Evolutionary conservation across 2,888 invertebrate genomes (phyloP).

Genomic region (Globia sparganii): DNA sequence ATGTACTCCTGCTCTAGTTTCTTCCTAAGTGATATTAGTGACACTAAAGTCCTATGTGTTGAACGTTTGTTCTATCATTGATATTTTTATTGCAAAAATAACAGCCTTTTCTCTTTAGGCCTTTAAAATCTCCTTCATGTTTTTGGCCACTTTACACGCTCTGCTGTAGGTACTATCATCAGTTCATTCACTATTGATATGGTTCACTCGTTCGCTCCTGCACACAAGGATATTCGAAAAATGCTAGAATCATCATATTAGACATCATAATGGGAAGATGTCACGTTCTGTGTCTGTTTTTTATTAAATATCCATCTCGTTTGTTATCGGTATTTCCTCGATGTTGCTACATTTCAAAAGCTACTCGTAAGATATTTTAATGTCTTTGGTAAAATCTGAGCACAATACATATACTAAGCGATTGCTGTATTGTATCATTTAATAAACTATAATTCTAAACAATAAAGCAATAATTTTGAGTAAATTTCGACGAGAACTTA

Average conservation of each 20-base stretch:
- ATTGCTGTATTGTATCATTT: slow-evolving; percentile 32
- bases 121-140: neutral
- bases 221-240: neutral
- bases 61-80: neutral
- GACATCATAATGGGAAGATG: neutral
- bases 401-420: slow-evolving; percentile 13
- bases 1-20: neutral
- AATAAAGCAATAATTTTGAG: slow-evolving; percentile 36
- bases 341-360: slow-evolving; percentile 29
- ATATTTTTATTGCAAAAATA: neutral
- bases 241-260: neutral
- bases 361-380: slow-evolving; percentile 3
- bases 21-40: neutral
- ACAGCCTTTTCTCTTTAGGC: neutral
- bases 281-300: neutral
- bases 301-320: neutral
- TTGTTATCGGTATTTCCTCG: neutral
- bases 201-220: neutral
- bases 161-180: neutral
- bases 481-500: slow-evolving; percentile 22
- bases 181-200: neutral
- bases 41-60: slow-evolving; percentile 10
- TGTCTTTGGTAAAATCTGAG: neutral
- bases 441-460: slow-evolving; percentile 31
- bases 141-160: neutral